Evolutionary conservation across 2,797 vertebrate genomes (phyloP).

Genomic region (Coregonus ussuriensis): DNA sequence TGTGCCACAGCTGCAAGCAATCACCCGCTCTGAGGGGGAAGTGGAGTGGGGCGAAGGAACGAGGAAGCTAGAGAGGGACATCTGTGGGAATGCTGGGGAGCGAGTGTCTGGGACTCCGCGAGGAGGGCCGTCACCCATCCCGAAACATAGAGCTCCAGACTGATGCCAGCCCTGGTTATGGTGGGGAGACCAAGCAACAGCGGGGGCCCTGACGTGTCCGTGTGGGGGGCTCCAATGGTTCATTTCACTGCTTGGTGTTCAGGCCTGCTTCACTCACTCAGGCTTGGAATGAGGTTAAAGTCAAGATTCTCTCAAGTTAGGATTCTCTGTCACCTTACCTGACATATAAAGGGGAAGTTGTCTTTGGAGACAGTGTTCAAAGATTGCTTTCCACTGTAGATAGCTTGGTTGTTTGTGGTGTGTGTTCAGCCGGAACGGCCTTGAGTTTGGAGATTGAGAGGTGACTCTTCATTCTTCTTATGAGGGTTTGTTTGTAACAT

Average conservation of each 20-base stretch:
- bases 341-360: background rate
- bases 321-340: background rate
- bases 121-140: too few relatives aligned
- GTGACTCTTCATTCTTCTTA: slow-evolving; percentile 31
- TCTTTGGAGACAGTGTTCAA: background rate
- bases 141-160: background rate
- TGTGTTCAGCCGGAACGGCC: background rate
- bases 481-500: slow-evolving; percentile 28
- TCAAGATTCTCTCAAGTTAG: too few relatives aligned
- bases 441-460: slow-evolving; percentile 44
- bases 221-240: slow-evolving; percentile 15
- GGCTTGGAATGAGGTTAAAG: background rate
- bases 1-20: slow-evolving; percentile 89
- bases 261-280: slow-evolving; percentile 58
- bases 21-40: slow-evolving; percentile 77
- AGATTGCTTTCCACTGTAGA: background rate
- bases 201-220: slow-evolving; percentile 35
- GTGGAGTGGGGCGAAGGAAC: slow-evolving; percentile 25
- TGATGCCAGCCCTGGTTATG: slow-evolving; percentile 68
- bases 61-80: slow-evolving; percentile 25
- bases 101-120: too few relatives aligned
- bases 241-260: slow-evolving; percentile 73
- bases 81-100: too few relatives aligned
- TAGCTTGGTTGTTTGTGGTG: slow-evolving; percentile 34
- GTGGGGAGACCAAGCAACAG: slow-evolving; percentile 67